A percentile compares a stretch with the other conserved stretches of the same genome.
Conservation (phyloP, 1,140 invertebrate genomes). For the Asbolus verrucosus region DNA sequence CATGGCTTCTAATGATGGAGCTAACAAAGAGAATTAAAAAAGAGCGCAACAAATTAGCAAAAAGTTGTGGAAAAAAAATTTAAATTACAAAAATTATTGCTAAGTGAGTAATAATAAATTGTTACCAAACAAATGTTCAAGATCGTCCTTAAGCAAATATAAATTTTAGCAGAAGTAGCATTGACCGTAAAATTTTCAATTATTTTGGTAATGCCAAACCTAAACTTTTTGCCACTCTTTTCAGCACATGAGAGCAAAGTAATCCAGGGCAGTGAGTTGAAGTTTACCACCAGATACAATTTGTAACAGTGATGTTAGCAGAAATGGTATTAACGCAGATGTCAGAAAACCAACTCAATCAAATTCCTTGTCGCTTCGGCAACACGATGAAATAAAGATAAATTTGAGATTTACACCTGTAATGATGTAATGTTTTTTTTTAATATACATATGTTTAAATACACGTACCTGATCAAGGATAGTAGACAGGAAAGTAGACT, state of each 20-base stretch:
- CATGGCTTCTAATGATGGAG: no score
- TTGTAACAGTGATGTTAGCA: neutral
- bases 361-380: neutral
- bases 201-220: neutral
- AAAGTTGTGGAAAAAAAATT: no score
- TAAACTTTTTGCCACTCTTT: no score
- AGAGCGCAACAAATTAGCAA: neutral
- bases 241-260: constrained; percentile 7
- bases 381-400: neutral
- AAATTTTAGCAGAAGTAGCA: neutral
- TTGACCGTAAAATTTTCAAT: constrained; percentile 4
- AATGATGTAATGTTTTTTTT: no score
- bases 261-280: neutral
- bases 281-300: neutral
- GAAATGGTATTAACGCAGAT: neutral
- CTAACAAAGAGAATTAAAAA: no score
- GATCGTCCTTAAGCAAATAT: neutral
- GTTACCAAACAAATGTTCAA: constrained; percentile 17
- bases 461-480: no score
- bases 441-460: no score
- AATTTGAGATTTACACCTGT: neutral
- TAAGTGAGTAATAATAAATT: constrained; percentile 28
- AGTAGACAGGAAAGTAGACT: no score
- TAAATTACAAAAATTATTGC: constrained; percentile 1
- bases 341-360: neutral